A percentile compares a stretch with the other conserved stretches of the same genome.
These are phyloP conservation scores for Phrynocephalus versicolor DNA, from an alignment of 2,113 vertebrate species.

Conservation along the genomic window DNA sequence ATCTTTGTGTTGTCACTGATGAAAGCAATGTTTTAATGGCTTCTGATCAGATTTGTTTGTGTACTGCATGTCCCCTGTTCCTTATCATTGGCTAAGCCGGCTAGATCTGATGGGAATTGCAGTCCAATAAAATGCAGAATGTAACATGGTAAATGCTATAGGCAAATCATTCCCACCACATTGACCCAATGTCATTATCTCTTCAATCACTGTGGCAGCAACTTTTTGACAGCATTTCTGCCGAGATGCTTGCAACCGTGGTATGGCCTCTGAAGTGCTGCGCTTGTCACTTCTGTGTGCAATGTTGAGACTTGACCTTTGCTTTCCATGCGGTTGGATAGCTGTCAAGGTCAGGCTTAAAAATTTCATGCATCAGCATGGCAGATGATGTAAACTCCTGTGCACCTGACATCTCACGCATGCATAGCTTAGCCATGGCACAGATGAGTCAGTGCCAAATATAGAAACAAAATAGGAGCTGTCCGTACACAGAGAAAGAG, in stretches of 20 bases:
- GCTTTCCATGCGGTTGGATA: slow-evolving; percentile 55
- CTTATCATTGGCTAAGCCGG: background rate
- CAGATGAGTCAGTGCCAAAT: slow-evolving; percentile 41
- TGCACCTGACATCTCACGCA: slow-evolving; percentile 62
- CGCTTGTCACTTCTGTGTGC: slow-evolving; percentile 57
- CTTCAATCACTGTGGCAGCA: background rate
- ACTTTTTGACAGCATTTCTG: background rate
- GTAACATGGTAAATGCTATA: background rate
- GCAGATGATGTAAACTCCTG: slow-evolving; percentile 60
- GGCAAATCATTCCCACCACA: background rate
- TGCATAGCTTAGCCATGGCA: slow-evolving; percentile 45
- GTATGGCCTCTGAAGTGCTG: background rate
- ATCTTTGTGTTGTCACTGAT: background rate
- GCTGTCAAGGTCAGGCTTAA: slow-evolving; percentile 68
- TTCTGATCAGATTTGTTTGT: background rate
- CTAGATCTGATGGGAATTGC: background rate
- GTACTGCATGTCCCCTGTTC: background rate
- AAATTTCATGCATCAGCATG: slow-evolving; percentile 62
- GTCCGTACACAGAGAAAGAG: slow-evolving; percentile 14
- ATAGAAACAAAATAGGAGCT: slow-evolving; percentile 52
- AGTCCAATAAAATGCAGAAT: background rate
- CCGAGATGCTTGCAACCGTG: background rate
- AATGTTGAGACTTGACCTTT: slow-evolving; percentile 61
- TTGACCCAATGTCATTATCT: background rate
- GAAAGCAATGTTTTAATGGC: background rate